Evolutionary conservation across 2,113 vertebrate genomes (phyloP), one percentile per base, ranked within the genome.

Genomic region (Seriola dumerili): DNA sequence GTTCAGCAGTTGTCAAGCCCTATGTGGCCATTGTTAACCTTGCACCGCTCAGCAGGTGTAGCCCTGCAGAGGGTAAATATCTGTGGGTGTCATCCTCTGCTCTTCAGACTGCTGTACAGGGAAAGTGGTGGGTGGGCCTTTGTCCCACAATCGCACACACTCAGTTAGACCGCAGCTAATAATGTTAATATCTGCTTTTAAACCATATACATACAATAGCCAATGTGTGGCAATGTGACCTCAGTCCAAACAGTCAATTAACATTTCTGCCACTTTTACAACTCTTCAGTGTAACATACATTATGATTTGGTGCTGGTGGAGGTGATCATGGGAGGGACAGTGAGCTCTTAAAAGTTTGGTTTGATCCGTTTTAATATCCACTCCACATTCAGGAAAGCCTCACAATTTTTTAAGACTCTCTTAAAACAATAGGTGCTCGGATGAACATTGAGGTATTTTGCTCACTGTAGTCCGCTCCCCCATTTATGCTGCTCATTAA

Each of bases 11-110:
- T 91, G 92, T 92, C 50, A 8, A 83, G 32, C 91, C 85, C 90
- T 80, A 78, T 90, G 92, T 84, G 86, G 89, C 81, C 87, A 77
- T 92, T 93, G 91, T 93, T 86, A 84, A 87, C 88, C 91, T 86
- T 75, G 79, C 85, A 78, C 61, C 0, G 50, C 87, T 87, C 90
- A 92, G 90, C 90, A 80, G 88, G 92, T 83, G 83, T 14, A 64
- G 61, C 59, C 64, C 71, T 79, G 85, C 79, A 40, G 65, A 76
- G 61, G 83, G 71, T 64, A 44, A 78, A 63, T 71, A 62, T 84
- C 81, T 81, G 77, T 72, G 69, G 84, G 85, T 81, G 80, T 84
- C 59, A 83, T 54, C 48, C 44, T 14, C 55, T 65, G 65, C 44
- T 69, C 62, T 8, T 74, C 42, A 76, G 21, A 48, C 40, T 34